Percentiles rank a stretch among this genome's conserved stretches.
phyloP scores from a whole-genome alignment of 2,113 vertebrate genomes.

The Carlito syrichta region DNA sequence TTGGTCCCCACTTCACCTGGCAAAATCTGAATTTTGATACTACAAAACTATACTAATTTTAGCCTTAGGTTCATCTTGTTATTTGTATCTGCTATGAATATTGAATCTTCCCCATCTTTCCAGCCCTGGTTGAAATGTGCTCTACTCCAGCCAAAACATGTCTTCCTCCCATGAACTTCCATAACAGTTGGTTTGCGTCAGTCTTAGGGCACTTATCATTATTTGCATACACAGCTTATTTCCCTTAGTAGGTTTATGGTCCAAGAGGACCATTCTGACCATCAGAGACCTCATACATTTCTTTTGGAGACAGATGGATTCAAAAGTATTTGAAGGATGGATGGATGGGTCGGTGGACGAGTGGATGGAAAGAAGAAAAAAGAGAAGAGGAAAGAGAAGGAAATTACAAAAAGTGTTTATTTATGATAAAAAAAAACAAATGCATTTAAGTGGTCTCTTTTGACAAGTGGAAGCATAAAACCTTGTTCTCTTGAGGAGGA shows the following conservation, averaged over 20 bases:
- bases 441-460: background rate
- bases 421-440: background rate
- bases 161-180: background rate
- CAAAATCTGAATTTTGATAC: background rate
- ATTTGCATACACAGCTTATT: background rate
- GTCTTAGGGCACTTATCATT: background rate
- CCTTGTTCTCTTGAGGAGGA: background rate
- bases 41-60: background rate
- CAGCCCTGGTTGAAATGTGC: background rate
- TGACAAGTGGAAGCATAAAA: background rate
- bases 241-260: background rate
- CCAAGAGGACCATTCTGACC: background rate
- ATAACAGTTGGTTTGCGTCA: background rate
- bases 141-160: background rate
- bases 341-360: background rate
- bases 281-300: background rate
- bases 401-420: background rate
- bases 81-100: background rate
- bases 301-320: no score
- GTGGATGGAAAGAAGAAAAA: background rate
- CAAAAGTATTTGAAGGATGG: background rate
- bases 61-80: background rate
- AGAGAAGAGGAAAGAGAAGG: background rate
- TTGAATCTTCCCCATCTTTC: background rate
- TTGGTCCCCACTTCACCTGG: no score